phyloP scores from a whole-genome alignment of 2,113 vertebrate species.

The Tupaia chinensis region DNA sequence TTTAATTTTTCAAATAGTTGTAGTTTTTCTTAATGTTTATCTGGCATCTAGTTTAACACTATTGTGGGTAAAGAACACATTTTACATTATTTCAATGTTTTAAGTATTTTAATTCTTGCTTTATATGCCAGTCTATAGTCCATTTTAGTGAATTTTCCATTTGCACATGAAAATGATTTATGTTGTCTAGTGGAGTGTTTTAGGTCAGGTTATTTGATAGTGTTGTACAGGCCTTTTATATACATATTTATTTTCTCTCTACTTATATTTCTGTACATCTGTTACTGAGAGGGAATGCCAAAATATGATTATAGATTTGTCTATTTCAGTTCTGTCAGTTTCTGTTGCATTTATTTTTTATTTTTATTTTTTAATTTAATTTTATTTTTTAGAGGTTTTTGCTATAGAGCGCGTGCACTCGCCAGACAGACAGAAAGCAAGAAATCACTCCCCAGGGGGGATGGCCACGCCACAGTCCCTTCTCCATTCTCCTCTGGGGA shows the following conservation, averaged over 20 bases:
- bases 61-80: not conserved
- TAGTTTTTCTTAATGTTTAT: not conserved
- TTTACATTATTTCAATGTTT: conserved; percentile 6
- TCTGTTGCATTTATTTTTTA: conserved; percentile 55
- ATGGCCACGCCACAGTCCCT: too few species aligned
- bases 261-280: not conserved
- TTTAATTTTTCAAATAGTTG: conserved; percentile 3
- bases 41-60: conserved; percentile 33
- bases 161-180: not conserved
- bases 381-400: too few species aligned
- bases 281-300: not conserved
- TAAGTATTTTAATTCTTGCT: not conserved
- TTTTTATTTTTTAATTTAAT: too few species aligned
- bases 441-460: too few species aligned
- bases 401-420: too few species aligned
- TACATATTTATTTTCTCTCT: not conserved
- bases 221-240: not conserved
- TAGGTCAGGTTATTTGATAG: conserved; percentile 22
- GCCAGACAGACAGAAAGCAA: too few species aligned
- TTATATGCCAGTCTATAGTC: not conserved
- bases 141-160: not conserved
- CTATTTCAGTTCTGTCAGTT: not conserved
- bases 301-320: conserved; percentile 19
- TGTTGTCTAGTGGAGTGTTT: not conserved
- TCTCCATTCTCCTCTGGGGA: too few species aligned